Evolutionary conservation across 2,888 invertebrate species (phyloP).

Genomic region (Invenusta paracnida): DNA sequence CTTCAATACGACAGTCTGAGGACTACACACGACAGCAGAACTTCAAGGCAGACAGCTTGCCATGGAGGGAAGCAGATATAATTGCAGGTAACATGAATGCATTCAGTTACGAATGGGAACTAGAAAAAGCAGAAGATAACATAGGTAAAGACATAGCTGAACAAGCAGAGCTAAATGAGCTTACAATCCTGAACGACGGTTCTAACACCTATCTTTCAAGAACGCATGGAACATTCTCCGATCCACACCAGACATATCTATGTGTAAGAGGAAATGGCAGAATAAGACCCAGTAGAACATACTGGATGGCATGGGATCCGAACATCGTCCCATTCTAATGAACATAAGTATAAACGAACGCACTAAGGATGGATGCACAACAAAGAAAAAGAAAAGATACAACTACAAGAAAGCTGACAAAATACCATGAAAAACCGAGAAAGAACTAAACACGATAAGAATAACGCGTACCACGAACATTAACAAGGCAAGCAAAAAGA

Average conservation of each 20-base stretch:
- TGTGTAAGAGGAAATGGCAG: background rate
- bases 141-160: constrained; percentile 18
- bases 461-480: background rate
- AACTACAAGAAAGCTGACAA: background rate
- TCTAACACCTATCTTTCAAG: background rate
- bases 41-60: constrained; percentile 12
- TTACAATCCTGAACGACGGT: background rate
- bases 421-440: background rate
- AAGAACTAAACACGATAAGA: background rate
- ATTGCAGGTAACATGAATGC: constrained; percentile 5
- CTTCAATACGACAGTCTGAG: background rate
- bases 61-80: background rate
- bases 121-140: background rate
- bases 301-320: background rate
- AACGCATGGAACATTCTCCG: background rate
- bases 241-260: background rate
- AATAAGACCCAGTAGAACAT: background rate
- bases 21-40: background rate
- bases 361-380: background rate
- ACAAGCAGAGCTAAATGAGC: background rate
- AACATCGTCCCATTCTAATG: background rate
- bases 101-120: background rate
- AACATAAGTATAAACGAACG: background rate
- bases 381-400: too few relatives aligned
- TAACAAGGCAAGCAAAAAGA: background rate